Percentiles rank a stretch among this genome's conserved stretches.
Conservation (phyloP, 2,888 invertebrate genomes). For the Lysandra bellargus region DNA sequence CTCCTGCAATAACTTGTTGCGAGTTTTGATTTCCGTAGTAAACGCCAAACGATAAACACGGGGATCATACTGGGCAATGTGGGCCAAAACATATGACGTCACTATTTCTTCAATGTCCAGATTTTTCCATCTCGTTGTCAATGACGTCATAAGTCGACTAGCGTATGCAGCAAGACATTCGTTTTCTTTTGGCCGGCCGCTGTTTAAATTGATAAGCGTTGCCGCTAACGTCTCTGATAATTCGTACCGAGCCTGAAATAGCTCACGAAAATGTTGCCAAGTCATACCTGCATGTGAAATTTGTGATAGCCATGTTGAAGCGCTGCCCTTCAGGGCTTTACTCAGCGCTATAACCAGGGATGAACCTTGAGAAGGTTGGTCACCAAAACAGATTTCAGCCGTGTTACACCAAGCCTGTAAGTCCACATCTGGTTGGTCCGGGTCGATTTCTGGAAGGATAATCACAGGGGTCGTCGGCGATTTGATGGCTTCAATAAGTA, state of each 20-base stretch:
- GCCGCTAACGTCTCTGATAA: neutral
- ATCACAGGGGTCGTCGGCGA: too few species aligned
- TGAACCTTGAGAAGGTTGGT: constrained; percentile 11
- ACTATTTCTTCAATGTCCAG: constrained; percentile 37
- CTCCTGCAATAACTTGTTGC: too few species aligned
- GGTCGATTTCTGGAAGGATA: too few species aligned
- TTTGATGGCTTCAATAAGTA: too few species aligned
- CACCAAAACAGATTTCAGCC: too few species aligned
- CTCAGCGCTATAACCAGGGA: constrained; percentile 37
- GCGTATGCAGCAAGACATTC: constrained; percentile 35
- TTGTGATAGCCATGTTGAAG: constrained; percentile 30
- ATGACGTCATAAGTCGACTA: constrained; percentile 32
- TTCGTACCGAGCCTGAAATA: constrained; percentile 20
- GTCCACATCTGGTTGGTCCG: too few species aligned
- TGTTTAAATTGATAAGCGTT: too few species aligned
- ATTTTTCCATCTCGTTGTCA: constrained; percentile 36
- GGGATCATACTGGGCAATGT: constrained; percentile 37
- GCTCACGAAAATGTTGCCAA: constrained; percentile 37
- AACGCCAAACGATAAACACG: constrained; percentile 32
- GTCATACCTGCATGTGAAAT: constrained; percentile 13
- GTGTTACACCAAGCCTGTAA: too few species aligned
- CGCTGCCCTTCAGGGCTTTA: constrained; percentile 36
- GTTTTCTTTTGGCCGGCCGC: too few species aligned
- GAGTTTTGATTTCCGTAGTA: too few species aligned
- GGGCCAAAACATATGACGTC: constrained; percentile 37